Base-by-base conservation (phyloP, 2,888 invertebrate genomes). In the Scelioninae gen. 2 region DNA sequence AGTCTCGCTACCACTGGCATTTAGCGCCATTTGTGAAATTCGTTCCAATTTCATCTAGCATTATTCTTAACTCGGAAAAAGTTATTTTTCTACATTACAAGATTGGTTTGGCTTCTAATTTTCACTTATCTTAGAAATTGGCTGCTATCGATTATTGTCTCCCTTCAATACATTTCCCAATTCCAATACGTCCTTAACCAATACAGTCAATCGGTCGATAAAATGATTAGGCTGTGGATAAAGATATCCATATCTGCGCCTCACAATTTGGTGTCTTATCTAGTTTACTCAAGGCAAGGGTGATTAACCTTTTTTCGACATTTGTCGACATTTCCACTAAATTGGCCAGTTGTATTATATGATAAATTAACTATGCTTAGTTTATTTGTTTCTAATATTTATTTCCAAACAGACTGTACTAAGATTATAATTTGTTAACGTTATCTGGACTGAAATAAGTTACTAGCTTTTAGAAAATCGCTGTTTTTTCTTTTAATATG, bases 241-340 rank as follows among this genome's bases (percentile, higher is more conserved):
- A 53, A 52, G 50, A 52, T 60, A 70, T 55, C 55, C 58, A 60
- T 57, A 60, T 52, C 33, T 28, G 18, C 65, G 13, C 28, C 9
- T 25, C 31, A 16, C 19, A 68, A 67, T 53, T 39, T 50, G 52
- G 64, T 57, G 73, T 50, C 76, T 79, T 80, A 78, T 79, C 77
- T 78, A 16, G 69, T 70, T 68, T 69, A 58, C 60, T 61, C 46
- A 11, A 74, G 67, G 75, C 35, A 63, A 67, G 50, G 73, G 70
- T 78, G 76, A 79, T 79, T 79, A 78, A 79, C 78, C 76, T 80
- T 78, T 76, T 74, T 70, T 37, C 48, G n/a, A n/a, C n/a, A 57
- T 50, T 76, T 74, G 73, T 71, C 65, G 46, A 72, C 73, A 65
- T 76, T 79, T 75, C 75, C 77, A 75, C 63, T 25, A 43, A 43